Conservation (phyloP, 2,888 invertebrate genomes). For the Agriopis aurantiaria region DNA sequence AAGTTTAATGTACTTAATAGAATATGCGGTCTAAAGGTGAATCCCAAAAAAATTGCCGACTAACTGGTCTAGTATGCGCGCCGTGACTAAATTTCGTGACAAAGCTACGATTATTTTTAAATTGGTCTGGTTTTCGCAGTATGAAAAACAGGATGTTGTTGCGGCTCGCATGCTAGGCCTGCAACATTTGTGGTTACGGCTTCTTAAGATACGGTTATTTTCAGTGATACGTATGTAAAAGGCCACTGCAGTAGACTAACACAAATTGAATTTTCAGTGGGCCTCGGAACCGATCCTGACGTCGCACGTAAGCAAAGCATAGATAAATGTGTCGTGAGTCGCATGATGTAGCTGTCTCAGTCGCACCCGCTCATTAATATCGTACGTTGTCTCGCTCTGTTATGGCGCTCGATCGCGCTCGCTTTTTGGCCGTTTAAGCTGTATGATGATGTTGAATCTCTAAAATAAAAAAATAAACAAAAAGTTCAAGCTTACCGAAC, state of each 20-base stretch:
- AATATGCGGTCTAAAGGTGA: constrained; percentile 15
- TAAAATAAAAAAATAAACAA: no score
- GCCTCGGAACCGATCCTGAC: constrained; percentile 82
- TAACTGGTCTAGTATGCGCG: not conserved
- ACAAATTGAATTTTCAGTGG: constrained; percentile 82
- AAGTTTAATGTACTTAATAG: not conserved
- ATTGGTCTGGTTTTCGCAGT: not conserved
- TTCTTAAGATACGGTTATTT: constrained; percentile 24
- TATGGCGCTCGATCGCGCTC: constrained; percentile 58
- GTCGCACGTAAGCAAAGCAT: constrained; percentile 81
- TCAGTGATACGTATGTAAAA: not conserved
- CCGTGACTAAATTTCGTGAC: not conserved
- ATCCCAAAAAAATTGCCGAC: not conserved
- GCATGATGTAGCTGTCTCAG: constrained; percentile 77
- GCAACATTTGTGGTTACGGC: not conserved
- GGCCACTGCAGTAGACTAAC: constrained; percentile 79
- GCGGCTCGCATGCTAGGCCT: not conserved
- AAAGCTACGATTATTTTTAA: not conserved
- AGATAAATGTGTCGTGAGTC: constrained; percentile 79
- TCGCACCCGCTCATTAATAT: constrained; percentile 71
- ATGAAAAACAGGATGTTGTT: not conserved
- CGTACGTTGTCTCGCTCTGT: constrained; percentile 65
- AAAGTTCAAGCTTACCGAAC: not conserved
- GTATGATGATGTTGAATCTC: constrained; percentile 46
- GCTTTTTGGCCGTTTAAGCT: constrained; percentile 43